Percentiles rank a stretch among this genome's conserved stretches.
Evolutionary conservation across 1,140 invertebrate genomes (phyloP).

Genomic region (Brachionus asplanchnoidis): DNA sequence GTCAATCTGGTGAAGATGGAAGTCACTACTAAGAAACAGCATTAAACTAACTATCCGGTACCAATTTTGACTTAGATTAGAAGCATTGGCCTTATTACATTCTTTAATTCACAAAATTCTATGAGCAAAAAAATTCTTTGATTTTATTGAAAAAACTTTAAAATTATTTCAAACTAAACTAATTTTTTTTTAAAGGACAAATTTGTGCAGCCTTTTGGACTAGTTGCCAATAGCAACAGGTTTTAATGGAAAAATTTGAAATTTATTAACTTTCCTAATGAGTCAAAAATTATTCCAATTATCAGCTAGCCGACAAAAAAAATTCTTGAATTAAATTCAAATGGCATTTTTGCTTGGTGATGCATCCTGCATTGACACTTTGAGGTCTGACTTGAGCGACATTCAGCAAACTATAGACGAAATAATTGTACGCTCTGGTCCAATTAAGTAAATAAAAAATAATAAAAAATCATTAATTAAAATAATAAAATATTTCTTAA

Average conservation of each 20-base stretch:
- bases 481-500: neutral
- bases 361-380: conserved; percentile 38
- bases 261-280: neutral
- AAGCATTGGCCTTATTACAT: no score
- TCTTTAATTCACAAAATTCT: no score
- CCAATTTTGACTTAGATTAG: no score
- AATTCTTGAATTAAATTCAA: neutral
- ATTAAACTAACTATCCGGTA: no score
- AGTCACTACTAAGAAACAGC: no score
- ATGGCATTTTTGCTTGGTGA: conserved; percentile 38
- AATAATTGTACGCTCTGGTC: conserved; percentile 5
- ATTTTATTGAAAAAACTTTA: no score
- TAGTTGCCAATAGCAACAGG: neutral
- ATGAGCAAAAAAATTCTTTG: no score
- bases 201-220: neutral
- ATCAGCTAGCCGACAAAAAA: neutral
- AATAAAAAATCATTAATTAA: neutral
- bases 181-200: neutral
- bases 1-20: no score
- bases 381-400: conserved; percentile 18
- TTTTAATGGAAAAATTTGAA: neutral
- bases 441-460: neutral
- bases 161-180: no score
- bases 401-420: conserved; percentile 37
- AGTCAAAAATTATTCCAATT: neutral